Evolutionary conservation across 2,888 invertebrate species (phyloP), one percentile per base, ranked within the genome.

Genomic region (Teleogryllus oceanicus): DNA sequence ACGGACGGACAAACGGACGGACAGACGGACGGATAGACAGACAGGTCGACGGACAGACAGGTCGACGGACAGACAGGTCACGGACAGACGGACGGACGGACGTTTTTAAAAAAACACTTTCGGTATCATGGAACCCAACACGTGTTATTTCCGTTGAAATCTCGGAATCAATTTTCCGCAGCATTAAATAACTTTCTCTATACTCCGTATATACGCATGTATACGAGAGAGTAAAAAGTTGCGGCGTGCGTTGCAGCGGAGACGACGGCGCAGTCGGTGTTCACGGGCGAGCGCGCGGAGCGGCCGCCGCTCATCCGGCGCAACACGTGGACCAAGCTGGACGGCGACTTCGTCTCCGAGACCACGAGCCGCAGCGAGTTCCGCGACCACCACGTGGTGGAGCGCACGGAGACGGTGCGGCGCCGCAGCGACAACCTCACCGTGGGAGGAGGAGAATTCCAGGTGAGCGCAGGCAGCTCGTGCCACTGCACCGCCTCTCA

Each of bases 251-350:
- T 88, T 89, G 83, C 86, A 94, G 94, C 92, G 87, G 89, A 90
- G 80, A 94, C 94, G 81, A 94, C 94, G 78, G 89, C 90, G 79
- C 91, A 92, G 84, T 87, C 90, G 82, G 93, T 92, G 85, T 94
- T 91, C 86, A 92, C 92, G 83, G 91, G 92, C n/a, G 90, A 91
- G 86, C 90, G 90, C 82, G 88, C 89, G 11, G 92, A 92, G 86
- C 88, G 92, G 84, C 89, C 92, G 76, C 90, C 88, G 84, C 90
- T 91, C 81, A 90, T 93, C 78, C 89, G 94, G 83, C 90, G 94
- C 79, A 93, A 94, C 84, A 94, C 94, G 2, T 94, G 92, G 89
- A 94, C 94, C 0, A 94, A 94, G 86, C 88, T 93, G 76, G 93
- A 93, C 87, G 94, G 93, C 50, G 93, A 94, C 80, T 91, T 94